Evolutionary conservation across 2,113 vertebrate genomes (phyloP).

Genomic region (Archilochus colubris): DNA sequence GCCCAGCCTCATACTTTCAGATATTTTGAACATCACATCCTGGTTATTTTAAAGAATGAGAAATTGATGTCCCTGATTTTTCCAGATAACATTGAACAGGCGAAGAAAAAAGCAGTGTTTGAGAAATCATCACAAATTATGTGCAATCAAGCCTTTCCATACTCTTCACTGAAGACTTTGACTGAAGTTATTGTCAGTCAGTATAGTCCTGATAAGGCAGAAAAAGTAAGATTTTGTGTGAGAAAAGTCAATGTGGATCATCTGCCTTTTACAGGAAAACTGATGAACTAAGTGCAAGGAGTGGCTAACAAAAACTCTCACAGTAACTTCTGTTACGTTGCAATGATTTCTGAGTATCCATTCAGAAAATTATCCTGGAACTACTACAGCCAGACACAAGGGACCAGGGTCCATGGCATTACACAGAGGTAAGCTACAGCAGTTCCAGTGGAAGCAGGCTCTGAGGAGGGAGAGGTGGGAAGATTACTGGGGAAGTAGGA

Average conservation of each 20-base stretch:
- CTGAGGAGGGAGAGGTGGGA: background rate
- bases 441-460: background rate
- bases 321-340: background rate
- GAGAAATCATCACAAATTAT: constrained; percentile 24
- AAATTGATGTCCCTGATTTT: background rate
- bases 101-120: background rate
- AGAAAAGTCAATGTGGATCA: background rate
- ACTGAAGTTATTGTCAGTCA: background rate
- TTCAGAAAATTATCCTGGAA: background rate
- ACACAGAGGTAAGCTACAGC: background rate
- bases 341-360: background rate
- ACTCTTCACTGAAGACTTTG: background rate
- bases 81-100: background rate
- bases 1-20: background rate
- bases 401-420: background rate
- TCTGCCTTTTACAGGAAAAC: background rate
- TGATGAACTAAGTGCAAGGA: background rate
- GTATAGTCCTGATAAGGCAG: background rate
- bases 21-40: constrained; percentile 31
- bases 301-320: background rate
- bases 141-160: background rate
- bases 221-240: background rate
- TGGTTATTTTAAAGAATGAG: background rate
- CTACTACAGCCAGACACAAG: background rate
- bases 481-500: background rate